These are phyloP conservation scores for Benthosema pterotum DNA, from an alignment of 2,797 vertebrate genomes.

Conservation along the genomic window DNA sequence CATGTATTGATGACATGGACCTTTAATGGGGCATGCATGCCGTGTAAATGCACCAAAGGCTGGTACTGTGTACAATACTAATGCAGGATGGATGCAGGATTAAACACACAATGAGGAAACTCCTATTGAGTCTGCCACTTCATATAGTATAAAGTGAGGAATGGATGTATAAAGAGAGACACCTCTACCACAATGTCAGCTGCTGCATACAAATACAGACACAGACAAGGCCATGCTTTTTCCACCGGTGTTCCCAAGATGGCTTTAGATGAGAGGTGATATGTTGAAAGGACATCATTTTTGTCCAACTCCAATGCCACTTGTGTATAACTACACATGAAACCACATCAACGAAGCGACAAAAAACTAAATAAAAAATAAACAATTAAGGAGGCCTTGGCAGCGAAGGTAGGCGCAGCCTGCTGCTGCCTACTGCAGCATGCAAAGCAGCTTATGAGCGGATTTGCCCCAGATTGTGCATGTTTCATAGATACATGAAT, in stretches of 20 bases:
- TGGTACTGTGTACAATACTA: no score
- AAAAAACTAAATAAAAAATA: constrained; percentile 10
- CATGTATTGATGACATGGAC: no score
- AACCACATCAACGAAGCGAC: background rate
- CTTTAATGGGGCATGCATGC: no score
- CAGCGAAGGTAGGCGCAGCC: constrained; percentile 17
- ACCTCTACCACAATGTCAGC: no score
- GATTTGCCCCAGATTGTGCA: constrained; percentile 39
- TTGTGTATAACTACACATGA: constrained; percentile 1
- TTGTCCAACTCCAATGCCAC: background rate
- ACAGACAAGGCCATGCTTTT: background rate
- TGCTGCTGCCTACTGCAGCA: constrained; percentile 10
- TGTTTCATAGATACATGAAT: constrained; percentile 44
- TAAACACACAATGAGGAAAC: no score
- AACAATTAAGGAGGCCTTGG: constrained; percentile 22
- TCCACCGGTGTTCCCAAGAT: constrained; percentile 2
- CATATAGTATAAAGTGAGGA: no score
- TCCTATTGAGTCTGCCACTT: no score
- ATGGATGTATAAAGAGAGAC: no score
- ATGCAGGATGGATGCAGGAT: no score
- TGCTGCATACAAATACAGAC: no score
- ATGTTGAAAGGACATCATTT: background rate
- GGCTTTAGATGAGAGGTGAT: background rate
- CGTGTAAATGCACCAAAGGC: no score
- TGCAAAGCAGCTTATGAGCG: constrained; percentile 49